Evolutionary conservation across 2,797 vertebrate species (phyloP), one percentile per base, ranked within the genome.

Genomic region (Trachurus trachurus): DNA sequence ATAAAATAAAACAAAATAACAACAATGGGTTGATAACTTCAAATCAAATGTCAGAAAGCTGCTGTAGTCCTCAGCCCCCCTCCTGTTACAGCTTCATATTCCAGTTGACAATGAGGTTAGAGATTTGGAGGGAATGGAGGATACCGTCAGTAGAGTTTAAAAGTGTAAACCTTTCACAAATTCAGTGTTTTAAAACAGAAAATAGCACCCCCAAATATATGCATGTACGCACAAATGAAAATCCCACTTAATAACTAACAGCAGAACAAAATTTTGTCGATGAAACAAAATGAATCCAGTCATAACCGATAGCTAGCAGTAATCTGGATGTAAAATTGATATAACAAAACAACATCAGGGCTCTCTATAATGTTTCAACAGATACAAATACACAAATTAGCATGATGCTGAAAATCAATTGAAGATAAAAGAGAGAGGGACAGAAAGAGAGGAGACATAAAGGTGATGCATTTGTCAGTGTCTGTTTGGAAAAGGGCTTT

Each of bases 131-230:
- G 66, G 66, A 81, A 73, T 40, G 34, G 40, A 85, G 54, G 76
- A 73, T 13, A 40, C 47, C 2, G 3, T 81, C 75, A 76, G 79
- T 63, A 74, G 52, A 80, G 60, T 77, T 69, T 52, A 50, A 66
- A 81, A 11, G 19, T 86, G 73, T 82, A 77, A 89, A 83, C 83
- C 67, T 54, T 73, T 80, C 39, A 68, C 76, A 83, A 75, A 79
- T 81, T 80, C 85, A 88, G 83, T 88, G 87, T 89, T 59, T 74
- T 29, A 58, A 34, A 83, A 78, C 53, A 64, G 5, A 71, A 79
- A 90, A 81, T 40, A 88, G 75, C 74, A 81, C 57, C 84, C 84
- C 66, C 49, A 17, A 65, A 71, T 69, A 17, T 83, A 78, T 67
- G 71, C 86, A 74, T 76, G 67, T 62, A 40, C 64, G 68, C 47